Conservation (phyloP, 2,888 invertebrate genomes). For the Glyphotaelius pellucidus region DNA sequence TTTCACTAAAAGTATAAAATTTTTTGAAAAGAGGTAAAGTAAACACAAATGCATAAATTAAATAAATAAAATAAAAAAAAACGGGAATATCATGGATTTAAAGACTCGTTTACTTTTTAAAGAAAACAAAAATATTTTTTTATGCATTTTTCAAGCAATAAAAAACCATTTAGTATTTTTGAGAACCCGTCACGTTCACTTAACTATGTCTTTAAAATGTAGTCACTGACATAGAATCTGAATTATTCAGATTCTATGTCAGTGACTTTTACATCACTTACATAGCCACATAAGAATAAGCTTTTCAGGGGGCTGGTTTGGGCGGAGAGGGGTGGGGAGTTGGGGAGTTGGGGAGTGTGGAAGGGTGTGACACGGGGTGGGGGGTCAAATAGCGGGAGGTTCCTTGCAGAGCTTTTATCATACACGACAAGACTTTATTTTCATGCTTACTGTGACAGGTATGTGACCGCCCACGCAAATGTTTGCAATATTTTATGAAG, state of each 20-base stretch:
- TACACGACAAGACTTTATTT: conserved; percentile 36
- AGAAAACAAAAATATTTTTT: no score
- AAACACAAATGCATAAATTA: no score
- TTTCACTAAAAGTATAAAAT: no score
- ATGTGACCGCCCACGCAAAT: conserved; percentile 25
- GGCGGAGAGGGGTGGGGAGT: background rate
- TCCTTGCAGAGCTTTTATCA: conserved; percentile 23
- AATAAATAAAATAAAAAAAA: no score
- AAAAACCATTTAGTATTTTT: no score
- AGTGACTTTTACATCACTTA: background rate
- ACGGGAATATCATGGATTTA: no score
- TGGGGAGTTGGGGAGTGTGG: no score
- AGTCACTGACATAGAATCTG: background rate
- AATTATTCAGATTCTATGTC: background rate
- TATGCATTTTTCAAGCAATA: no score
- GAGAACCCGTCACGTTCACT: background rate
- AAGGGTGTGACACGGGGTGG: conserved; percentile 6
- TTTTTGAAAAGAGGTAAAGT: no score
- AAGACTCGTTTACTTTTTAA: no score
- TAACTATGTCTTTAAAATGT: background rate
- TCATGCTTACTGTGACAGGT: conserved; percentile 32
- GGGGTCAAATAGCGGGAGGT: conserved; percentile 25
- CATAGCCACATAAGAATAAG: background rate
- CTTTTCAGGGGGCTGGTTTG: background rate
- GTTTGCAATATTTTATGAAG: background rate